A percentile compares a stretch with the other conserved stretches of the same genome.
phyloP scores from a whole-genome alignment of 2,797 vertebrate species.

The Microtus californicus region DNA sequence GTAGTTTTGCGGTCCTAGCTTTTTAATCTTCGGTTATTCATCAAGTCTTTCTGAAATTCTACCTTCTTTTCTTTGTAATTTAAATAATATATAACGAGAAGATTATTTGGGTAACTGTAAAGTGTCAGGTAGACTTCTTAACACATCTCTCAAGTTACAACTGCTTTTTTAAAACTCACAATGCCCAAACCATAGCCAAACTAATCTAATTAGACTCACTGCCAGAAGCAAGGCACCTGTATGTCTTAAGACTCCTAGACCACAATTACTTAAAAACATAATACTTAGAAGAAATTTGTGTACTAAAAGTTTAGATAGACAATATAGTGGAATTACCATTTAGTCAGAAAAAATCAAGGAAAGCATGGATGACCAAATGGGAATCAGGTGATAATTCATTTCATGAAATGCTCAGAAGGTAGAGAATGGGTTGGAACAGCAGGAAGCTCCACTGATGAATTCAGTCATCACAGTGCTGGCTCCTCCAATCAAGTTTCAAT shows the following conservation, averaged over 20 bases:
- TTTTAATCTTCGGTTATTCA: not conserved
- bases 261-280: not conserved
- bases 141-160: not conserved
- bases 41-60: not conserved
- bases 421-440: not conserved
- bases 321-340: not conserved
- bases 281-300: not conserved
- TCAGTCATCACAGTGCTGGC: not conserved
- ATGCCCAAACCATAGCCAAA: fast-evolving
- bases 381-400: not conserved
- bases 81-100: not conserved
- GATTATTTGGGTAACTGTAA: not conserved
- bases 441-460: not conserved
- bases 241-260: not conserved
- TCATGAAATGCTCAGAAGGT: not conserved
- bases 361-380: not conserved
- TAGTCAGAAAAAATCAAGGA: not conserved
- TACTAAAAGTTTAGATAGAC: not conserved
- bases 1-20: not conserved
- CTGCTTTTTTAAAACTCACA: not conserved
- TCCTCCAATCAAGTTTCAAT: not conserved
- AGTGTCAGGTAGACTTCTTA: not conserved
- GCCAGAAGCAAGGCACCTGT: not conserved
- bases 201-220: not conserved
- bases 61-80: not conserved